Base-by-base conservation (phyloP, 2,888 invertebrate species). In the Scelioninae gen. 1 region DNA sequence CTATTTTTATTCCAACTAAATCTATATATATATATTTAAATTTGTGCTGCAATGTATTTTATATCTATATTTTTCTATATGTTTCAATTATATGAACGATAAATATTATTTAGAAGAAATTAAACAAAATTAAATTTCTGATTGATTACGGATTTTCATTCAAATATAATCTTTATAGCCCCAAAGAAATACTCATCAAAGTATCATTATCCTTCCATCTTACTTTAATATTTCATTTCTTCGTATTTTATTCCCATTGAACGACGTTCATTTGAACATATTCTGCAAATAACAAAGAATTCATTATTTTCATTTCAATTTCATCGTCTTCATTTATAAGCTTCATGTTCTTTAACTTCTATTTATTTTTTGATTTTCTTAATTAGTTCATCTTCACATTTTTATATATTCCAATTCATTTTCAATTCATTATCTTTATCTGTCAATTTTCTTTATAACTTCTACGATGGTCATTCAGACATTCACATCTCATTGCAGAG, bases 211-310 rank as follows among this genome's bases (percentile, higher is more conserved):
- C 15, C 47, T 47, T 15, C 1, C 7, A 15, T 47, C 16, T 16
- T 47, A 7, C 13, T 47, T 47, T 15, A 13, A 47, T 47, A 47
- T 47, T 47, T 47, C 13, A 13, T 10, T 47, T 47, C 47, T 47
- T 47, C 15, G 15, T 23, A 23, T 23, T 4, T 23, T 4, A 23
- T 16, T 47, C 15, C 15, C 15, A 15, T 13, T 47, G 15, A 15
- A 47, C 6, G 7, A 47, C 15, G 47, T 15, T 16, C 13, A 47
- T 47, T 47, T 2, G 7, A 13, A 16, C 15, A 47, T 47, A 15
- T n/a, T 43, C n/a, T 43, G n/a, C n/a, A 11, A 47, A 47, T 47
- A 15, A 5, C 13, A 7, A 7, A 15, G 4, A 13, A 15, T 47
- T 47, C 6, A 16, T 47, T 47, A 15, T 47, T 47, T 16, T 15